Evolutionary conservation across 1,140 invertebrate genomes (phyloP), one percentile per base, ranked within the genome.

Genomic region (Anoplophora glabripennis): DNA sequence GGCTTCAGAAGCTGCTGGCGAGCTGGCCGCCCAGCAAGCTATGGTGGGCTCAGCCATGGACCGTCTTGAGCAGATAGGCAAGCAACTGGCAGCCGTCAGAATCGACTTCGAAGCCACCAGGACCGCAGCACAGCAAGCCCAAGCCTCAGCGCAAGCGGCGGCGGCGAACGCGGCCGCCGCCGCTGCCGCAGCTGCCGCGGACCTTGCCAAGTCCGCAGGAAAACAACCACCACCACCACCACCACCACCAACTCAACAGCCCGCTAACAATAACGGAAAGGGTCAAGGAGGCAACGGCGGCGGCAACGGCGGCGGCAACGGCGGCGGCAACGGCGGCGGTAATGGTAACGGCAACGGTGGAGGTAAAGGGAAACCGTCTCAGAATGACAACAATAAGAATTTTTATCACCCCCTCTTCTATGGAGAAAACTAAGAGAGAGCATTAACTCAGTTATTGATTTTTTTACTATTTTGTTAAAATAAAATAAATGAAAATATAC

Each of bases 31-130:
- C 0, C 85, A 87, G 66, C 85, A 83, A n/a, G 81, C 83, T 1
- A 88, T 88, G 86, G 83, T 88, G 1, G 85, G 85, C 4, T 78
- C 84, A 4, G 84, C 85, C 0, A 80, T 85, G 37, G 84, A 85
- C 41, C 68, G 83, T 35, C 75, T 85, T 3, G 77, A 81, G 36
- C 72, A 81, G 0, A 76, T 86, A 2, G 80, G 81, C 36, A 84
- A 87, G 35, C 85, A 87, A 61, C 74, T 88, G 12, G 77, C 78
- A 15, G 80, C 80, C 8, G 83, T 85, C 15, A 79, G 83, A n/a
- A 77, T 86, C 15, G 86, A 87, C 67, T 86, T 86, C 65, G 82
- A 84, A 52, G 84, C 83, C 0, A 87, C 86, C 0, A 83, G 84
- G 63, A 66, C 80, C 0, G 85, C 86, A 1, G 83, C 85, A 0